phyloP scores from a whole-genome alignment of 2,113 vertebrate species.

The Atlantisia rogersi region DNA sequence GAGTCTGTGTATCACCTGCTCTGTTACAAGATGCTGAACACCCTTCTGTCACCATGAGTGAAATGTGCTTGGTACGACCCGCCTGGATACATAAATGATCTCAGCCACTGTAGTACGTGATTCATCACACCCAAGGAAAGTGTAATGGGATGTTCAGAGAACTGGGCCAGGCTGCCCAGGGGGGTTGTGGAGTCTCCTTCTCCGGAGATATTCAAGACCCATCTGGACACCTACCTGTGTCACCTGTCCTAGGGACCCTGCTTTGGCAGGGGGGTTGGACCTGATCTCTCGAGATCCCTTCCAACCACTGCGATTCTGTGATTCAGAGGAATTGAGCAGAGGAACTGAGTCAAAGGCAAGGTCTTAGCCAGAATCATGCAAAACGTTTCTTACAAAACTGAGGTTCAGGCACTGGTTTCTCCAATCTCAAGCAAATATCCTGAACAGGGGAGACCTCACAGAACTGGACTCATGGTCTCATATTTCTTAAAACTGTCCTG shows the following conservation, averaged over 20 bases:
- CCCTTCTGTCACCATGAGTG: accelerated
- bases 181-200: too few relatives aligned
- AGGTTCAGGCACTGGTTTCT: background rate
- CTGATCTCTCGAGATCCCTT: too few relatives aligned
- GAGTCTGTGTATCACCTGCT: background rate
- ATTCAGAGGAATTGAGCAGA: background rate
- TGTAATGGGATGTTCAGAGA: background rate
- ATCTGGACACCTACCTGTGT: too few relatives aligned
- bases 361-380: background rate
- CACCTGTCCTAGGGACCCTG: too few relatives aligned
- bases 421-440: background rate
- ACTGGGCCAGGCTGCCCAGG: too few relatives aligned
- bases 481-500: background rate
- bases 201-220: too few relatives aligned
- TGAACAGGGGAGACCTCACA: background rate
- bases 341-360: background rate
- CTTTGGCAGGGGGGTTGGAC: too few relatives aligned
- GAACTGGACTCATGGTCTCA: background rate
- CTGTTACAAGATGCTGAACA: background rate
- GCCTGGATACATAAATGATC: background rate
- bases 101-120: background rate
- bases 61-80: background rate
- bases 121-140: background rate
- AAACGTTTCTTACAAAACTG: background rate
- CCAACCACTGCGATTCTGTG: too few relatives aligned